Evolutionary conservation across 2,113 vertebrate genomes (phyloP), one percentile per base, ranked within the genome.

Genomic region (Brachionichthys hirsutus): DNA sequence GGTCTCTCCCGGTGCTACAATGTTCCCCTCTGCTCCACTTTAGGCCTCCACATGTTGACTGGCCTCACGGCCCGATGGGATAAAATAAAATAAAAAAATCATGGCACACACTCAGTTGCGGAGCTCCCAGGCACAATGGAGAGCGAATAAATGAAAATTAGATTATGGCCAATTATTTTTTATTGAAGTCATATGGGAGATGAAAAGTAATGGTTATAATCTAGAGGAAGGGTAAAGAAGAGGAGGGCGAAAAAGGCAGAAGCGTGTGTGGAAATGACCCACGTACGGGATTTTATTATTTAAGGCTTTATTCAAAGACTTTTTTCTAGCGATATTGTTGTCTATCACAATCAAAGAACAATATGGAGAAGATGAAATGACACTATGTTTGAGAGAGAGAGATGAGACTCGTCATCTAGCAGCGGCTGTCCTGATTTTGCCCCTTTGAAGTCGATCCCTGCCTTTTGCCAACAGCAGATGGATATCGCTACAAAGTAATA

Each of bases 81-180:
- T 54, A 42, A 3, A 62, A 67, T 54, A 42, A 3, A 62, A 30
- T 4, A 30, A 30, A 30, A 30, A 30, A 30, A 2, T 19, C 24
- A 12, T 54, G 75, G 52, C 59, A 44, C 50, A 10, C 16, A 15
- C 35, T 43, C 66, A 59, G 60, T 59, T 68, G 36, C 35, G 3
- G 36, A 38, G 36, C 24, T 30, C 24, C 24, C 14, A 20, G 62
- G 52, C 15, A 42, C 15, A 51, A 54, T 51, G 54, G 49, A 41
- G 57, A 65, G 44, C 4, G 16, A 64, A 65, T 58, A 54, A 43
- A 66, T 60, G 63, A 53, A 62, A 81, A 75, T 78, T 54, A 65
- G 50, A 82, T 85, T 65, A 81, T 13, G 38, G 63, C 36, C 52
- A 68, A 71, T 79, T 77, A 19, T 65, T 71, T 38, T 62, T 65